Percentiles rank a stretch among this genome's conserved stretches.
Conservation (phyloP, 2,888 invertebrate species). For the Drosophila emarginata region DNA sequence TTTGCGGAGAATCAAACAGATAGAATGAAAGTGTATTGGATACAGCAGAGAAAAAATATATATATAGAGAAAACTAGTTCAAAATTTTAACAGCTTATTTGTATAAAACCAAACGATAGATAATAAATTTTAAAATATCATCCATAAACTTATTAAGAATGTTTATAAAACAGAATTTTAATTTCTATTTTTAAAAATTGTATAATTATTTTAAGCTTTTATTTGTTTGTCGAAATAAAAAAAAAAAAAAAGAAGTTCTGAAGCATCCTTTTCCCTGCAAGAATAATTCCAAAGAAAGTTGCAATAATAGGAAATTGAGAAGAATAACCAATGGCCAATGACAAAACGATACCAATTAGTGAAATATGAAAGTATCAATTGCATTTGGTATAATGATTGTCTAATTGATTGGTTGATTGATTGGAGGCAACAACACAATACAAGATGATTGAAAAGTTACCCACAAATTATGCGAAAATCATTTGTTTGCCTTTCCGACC, state of each 20-base stretch:
- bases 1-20: no score
- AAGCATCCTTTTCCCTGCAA: no score
- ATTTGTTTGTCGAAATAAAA: no score
- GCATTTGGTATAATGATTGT: neutral
- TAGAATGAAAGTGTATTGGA: no score
- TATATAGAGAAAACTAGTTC: no score
- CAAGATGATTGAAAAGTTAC: conserved; percentile 34
- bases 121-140: neutral
- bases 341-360: conserved; percentile 24
- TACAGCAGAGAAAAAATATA: no score
- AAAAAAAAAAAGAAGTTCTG: no score
- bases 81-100: no score
- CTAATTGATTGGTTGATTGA: neutral
- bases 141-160: neutral
- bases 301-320: neutral
- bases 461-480: conserved; percentile 39
- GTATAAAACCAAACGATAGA: no score
- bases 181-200: no score
- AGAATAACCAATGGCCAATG: conserved; percentile 8
- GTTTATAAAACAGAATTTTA: neutral
- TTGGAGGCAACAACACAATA: neutral
- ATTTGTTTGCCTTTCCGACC: conserved; percentile 13
- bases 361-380: conserved; percentile 29
- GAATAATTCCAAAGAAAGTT: neutral
- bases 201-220: no score